Conservation (phyloP, 2,113 vertebrate genomes). For the Heteronetta atricapilla region DNA sequence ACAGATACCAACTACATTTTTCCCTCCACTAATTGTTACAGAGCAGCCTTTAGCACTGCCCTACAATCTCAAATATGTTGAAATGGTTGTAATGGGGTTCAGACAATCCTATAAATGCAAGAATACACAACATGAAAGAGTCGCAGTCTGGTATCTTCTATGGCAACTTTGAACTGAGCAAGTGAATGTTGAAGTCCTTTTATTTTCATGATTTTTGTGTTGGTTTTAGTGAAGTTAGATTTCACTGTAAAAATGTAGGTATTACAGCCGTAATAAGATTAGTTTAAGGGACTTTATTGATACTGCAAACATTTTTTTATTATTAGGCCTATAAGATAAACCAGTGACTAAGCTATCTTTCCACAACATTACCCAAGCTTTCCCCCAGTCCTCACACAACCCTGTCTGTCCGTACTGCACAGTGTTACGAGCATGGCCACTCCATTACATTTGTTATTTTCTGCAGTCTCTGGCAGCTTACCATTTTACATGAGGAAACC, state of each 20-base stretch:
- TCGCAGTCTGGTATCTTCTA: background rate
- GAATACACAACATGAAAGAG: accelerated
- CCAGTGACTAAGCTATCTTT: background rate
- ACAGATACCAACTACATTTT: background rate
- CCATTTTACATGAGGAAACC: background rate
- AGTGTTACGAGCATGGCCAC: background rate
- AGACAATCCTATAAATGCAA: background rate
- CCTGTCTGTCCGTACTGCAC: background rate
- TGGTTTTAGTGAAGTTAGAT: background rate
- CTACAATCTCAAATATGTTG: background rate
- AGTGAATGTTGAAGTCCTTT: background rate
- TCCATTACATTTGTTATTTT: accelerated
- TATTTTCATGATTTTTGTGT: background rate
- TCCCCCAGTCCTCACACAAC: background rate
- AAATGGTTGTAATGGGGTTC: background rate
- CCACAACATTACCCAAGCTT: background rate
- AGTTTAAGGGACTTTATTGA: background rate
- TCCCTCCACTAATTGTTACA: background rate
- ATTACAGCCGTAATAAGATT: background rate
- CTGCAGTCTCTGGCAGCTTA: background rate
- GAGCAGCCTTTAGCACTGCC: background rate
- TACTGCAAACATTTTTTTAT: background rate
- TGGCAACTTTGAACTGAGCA: background rate
- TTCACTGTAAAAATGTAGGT: background rate
- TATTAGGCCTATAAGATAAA: background rate